Base-by-base conservation (phyloP, 2,797 vertebrate species). In the Semotilus atromaculatus region DNA sequence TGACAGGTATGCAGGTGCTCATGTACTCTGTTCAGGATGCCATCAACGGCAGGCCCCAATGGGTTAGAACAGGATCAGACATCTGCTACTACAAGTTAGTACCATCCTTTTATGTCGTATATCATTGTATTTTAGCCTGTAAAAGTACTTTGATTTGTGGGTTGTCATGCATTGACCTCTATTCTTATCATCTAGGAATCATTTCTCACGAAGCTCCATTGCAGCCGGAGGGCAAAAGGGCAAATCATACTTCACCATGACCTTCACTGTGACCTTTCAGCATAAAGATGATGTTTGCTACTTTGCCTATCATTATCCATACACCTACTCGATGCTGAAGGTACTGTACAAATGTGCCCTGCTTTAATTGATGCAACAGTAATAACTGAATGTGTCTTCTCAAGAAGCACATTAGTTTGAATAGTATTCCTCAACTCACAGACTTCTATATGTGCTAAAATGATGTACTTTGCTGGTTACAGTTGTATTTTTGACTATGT, bases 1-100 rank as follows among this genome's bases (percentile, higher is more conserved):
- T 70, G 45, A 64, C 88, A 99, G 98, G 98, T 89, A 99, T 99
- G 98, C 98, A 99, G 84, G 97, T 96, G 70, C 93, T 99, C 77
- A 99, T 99, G 98, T 99, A 99, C 92, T 99, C 98, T 0, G 97
- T 99, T 84, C 97, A 98, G 91, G 97, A 99, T 90, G 98, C 98
- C n/a, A 95, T 99, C 88, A 92, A 90, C 55, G 97, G 97, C 86
- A 95, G 93, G 48, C 97, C 98, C 0, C 94, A 92, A 87, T 99
- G 98, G 98, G 95, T 95, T 90, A 96, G 98, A 88, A 96, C 96
- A 85, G 98, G 98, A 82, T 93, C 94, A 68, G 98, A 99, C 92
- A 98, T 99, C 94, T 99, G 98, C 94, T 99, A 99, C 90, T 99
- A 99, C 93, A 99, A 99, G 98, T 99, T 95, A 92, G 96, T 95